These are phyloP conservation scores for Notolepis coatsorum DNA, from an alignment of 2,797 vertebrate genomes.

Conservation along the genomic window DNA sequence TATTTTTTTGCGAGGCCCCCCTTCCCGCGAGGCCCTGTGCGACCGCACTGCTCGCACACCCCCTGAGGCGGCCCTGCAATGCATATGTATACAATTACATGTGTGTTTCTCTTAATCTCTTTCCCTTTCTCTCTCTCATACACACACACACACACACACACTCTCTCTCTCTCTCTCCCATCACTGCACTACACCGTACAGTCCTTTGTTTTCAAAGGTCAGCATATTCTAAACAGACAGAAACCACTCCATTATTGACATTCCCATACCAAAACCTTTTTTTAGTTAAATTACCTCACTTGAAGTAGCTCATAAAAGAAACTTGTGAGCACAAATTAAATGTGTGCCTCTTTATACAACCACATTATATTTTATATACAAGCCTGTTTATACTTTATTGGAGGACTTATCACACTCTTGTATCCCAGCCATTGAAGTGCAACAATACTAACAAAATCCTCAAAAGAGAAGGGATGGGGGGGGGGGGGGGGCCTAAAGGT, in stretches of 20 bases:
- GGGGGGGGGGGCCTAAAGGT: no score
- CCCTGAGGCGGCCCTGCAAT: no score
- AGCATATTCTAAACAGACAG: slow-evolving; percentile 12
- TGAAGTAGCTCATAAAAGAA: slow-evolving; percentile 42
- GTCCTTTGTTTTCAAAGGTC: neutral
- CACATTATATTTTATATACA: neutral
- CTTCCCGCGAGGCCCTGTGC: no score
- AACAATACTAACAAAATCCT: neutral
- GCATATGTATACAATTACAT: neutral
- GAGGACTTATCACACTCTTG: slow-evolving; percentile 1
- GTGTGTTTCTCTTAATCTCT: neutral
- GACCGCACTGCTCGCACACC: no score
- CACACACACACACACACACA: no score
- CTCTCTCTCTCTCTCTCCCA: neutral
- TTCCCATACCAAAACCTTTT: neutral
- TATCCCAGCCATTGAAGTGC: slow-evolving; percentile 16
- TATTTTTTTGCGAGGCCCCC: no score
- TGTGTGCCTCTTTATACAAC: neutral
- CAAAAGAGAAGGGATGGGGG: no score
- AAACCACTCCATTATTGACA: neutral
- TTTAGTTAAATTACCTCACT: slow-evolving; percentile 7
- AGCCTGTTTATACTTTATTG: slow-evolving; percentile 6
- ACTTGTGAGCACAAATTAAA: slow-evolving; percentile 23
- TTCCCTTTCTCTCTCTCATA: neutral
- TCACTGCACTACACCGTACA: neutral